Base-by-base conservation (phyloP, 1,140 invertebrate genomes). In the Ooceraea biroi region DNA sequence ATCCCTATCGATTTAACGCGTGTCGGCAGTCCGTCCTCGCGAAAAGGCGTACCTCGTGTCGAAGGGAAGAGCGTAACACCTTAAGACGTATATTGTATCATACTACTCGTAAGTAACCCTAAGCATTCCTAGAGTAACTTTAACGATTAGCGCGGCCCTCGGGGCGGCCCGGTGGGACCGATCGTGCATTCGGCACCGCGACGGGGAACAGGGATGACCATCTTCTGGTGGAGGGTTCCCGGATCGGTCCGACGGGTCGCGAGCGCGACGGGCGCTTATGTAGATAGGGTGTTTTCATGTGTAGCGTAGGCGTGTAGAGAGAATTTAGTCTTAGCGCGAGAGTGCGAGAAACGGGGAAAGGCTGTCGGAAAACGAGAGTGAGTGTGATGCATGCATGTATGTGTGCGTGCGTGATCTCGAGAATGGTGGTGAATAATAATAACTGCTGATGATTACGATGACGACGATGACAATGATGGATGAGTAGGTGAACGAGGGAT, bases 241-340 rank as follows among this genome's bases (percentile, higher is more conserved):
- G 63, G 58, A 44, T 57, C 83, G 87, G 60, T 77, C 82, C 61
- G 48, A 74, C 61, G 85, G 76, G 58, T 68, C 72, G 77, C 82
- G 65, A 80, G 76, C 41, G 76, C 78, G 77, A 73, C 71, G 83
- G 80, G 90, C 86, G 90, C 90, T 90, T 89, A 91, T 94, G 93
- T 94, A 94, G 94, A 94, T 94, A 94, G 91, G 91, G 90, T 94
- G 93, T 94, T 94, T 94, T 94, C 92, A 93, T 94, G 93, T 94
- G 92, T 94, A 94, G 92, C 86, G 90, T 93, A 93, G 91, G 91
- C 91, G 89, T 92, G 90, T 94, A 94, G 92, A 92, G 92, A 92
- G 80, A 85, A 92, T 92, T 91, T 94, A 94, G 92, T 94, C 91
- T 92, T 92, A 93, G 89, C 89, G 86, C 85, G 84, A 88, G 91